Evolutionary conservation across 1,140 invertebrate species (phyloP).

Genomic region (Littorina saxatilis): DNA sequence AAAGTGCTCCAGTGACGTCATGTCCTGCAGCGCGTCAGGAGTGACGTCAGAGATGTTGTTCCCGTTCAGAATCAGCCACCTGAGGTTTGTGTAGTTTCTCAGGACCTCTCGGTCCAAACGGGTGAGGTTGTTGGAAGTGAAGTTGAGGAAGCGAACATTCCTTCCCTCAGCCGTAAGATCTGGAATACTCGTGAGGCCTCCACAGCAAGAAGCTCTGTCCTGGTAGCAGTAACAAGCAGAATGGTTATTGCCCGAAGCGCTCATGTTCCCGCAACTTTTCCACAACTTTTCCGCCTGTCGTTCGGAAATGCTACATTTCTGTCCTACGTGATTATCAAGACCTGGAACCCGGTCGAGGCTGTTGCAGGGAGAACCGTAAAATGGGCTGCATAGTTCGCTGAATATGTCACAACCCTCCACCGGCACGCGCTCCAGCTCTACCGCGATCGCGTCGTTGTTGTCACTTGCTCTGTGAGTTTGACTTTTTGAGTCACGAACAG

Average conservation of each 20-base stretch:
- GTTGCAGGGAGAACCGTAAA: not conserved
- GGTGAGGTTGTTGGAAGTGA: constrained; percentile 14
- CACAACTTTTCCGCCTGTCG: not conserved
- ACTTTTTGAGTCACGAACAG: too few species aligned
- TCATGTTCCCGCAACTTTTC: not conserved
- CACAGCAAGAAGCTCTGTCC: not conserved
- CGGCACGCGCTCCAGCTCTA: too few species aligned
- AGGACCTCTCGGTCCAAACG: not conserved
- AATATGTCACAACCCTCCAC: not conserved
- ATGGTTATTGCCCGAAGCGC: not conserved
- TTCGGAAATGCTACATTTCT: not conserved
- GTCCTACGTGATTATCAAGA: not conserved
- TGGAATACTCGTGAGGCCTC: constrained; percentile 7
- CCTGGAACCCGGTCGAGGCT: not conserved
- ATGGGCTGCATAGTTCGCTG: not conserved
- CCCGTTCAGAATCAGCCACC: constrained; percentile 25
- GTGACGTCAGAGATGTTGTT: constrained; percentile 22
- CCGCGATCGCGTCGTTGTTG: too few species aligned
- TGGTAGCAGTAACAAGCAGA: not conserved
- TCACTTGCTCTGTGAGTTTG: too few species aligned
- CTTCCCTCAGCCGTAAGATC: not conserved
- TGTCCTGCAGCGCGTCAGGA: not conserved
- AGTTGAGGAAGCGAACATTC: constrained; percentile 4
- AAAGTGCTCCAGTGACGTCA: constrained; percentile 7
- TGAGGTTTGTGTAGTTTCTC: constrained; percentile 5